Conservation (phyloP, 2,888 invertebrate genomes). For the Selenia dentaria region DNA sequence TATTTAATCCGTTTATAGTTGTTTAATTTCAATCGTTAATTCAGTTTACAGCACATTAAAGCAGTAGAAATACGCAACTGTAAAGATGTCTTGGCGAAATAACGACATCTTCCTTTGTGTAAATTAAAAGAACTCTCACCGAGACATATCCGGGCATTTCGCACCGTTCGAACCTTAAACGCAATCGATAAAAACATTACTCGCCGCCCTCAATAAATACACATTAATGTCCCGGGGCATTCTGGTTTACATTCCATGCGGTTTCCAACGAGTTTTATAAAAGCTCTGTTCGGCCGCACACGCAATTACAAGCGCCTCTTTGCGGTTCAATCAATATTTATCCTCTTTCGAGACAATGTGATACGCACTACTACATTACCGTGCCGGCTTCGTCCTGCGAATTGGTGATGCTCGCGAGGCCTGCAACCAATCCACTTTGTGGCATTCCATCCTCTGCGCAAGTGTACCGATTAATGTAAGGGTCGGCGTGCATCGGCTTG, state of each 20-base stretch:
- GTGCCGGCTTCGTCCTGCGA: slow-evolving; percentile 39
- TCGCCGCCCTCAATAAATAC: slow-evolving; percentile 81
- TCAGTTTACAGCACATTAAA: slow-evolving; percentile 14
- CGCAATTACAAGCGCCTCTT: slow-evolving; percentile 81
- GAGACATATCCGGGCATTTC: slow-evolving; percentile 61
- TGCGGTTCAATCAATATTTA: slow-evolving; percentile 78
- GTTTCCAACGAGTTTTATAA: slow-evolving; percentile 82
- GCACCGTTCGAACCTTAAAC: slow-evolving; percentile 61
- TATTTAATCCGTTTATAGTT: too few species aligned
- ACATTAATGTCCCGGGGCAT: slow-evolving; percentile 81
- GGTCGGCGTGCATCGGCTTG: slow-evolving; percentile 46
- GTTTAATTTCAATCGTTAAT: too few species aligned
- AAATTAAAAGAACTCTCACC: slow-evolving; percentile 44
- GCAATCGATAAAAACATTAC: slow-evolving; percentile 82
- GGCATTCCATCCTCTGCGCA: slow-evolving; percentile 37
- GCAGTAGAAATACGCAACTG: slow-evolving; percentile 29
- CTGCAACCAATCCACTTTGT: slow-evolving; percentile 50
- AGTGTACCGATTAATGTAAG: slow-evolving; percentile 49
- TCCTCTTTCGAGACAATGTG: slow-evolving; percentile 66
- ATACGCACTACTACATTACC: slow-evolving; percentile 62
- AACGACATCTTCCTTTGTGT: slow-evolving; percentile 40
- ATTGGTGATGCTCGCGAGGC: slow-evolving; percentile 39
- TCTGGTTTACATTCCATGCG: slow-evolving; percentile 83
- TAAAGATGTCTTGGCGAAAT: slow-evolving; percentile 37
- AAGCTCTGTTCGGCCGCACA: slow-evolving; percentile 77